Evolutionary conservation across 1,140 invertebrate genomes (phyloP), one percentile per base, ranked within the genome.

Genomic region (Notospermus geniculatus): DNA sequence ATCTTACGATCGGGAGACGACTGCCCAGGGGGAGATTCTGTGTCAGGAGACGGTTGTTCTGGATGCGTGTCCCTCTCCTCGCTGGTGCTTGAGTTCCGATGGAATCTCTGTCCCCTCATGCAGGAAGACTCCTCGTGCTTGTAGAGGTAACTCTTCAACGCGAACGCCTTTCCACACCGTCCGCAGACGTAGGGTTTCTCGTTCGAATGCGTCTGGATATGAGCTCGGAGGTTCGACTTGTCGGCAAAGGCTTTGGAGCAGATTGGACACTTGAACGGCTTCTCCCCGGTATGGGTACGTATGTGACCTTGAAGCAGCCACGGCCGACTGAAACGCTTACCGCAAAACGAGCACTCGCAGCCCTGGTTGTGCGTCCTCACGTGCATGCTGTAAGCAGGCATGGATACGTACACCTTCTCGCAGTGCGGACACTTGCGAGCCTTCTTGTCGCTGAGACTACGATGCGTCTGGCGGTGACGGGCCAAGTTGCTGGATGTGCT

Each of bases 241-340:
- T 99, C 96, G 9, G 96, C 95, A 80, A 99, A 99, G 7, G 93
- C 92, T 80, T 98, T 98, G 55, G 93, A 93, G 82, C 97, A 99
- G 75, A 97, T 93, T 15, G 92, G 92, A 82, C 97, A 99, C 0
- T 91, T 91, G 83, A 97, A 99, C 0, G 97, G 97, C 77, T 98
- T 98, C 82, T 98, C 95, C 0, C 97, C 97, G 0, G 96, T 98
- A 83, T 99, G 97, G 1, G 93, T 95, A 25, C 97, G 85, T 65
- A 98, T 86, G 75, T 97, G 95, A 68, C 96, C 96, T 79, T 95
- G 92, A 1, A 99, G 86, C 0, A 95, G 90, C 84, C 94, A 97
- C 0, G 95, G 95, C 29, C 96, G 85, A 1, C 93, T 97, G 84
- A 99, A 99, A 57, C 90, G 86, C 79, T 99, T 99, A 29, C 92